phyloP scores from a whole-genome alignment of 2,797 vertebrate genomes.

The Melanotaenia trifasciata region DNA sequence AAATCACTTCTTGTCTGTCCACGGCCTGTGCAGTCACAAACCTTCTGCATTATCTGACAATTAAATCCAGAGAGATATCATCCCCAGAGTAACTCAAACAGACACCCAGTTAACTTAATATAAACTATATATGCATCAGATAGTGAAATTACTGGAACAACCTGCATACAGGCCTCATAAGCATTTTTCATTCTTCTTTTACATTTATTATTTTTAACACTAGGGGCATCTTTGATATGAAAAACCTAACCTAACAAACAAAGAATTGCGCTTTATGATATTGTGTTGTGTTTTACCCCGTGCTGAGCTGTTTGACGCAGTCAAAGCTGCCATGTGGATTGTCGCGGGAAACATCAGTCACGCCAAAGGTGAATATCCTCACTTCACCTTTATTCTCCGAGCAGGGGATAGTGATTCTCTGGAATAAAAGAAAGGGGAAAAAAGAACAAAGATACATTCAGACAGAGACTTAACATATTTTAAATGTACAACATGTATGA shows the following conservation, averaged over 20 bases:
- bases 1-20: conserved; percentile 11
- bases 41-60: conserved; percentile 22
- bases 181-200: neutral
- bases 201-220: neutral
- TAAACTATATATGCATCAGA: conserved; percentile 23
- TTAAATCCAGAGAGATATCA: conserved; percentile 19
- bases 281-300: conserved; percentile 77
- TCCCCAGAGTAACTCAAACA: conserved; percentile 37
- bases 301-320: conserved; percentile 88
- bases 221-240: neutral
- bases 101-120: conserved; percentile 6
- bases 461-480: neutral
- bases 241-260: neutral
- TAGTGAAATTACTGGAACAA: conserved; percentile 2
- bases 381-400: conserved; percentile 79
- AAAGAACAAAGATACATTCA: neutral
- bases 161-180: neutral
- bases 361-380: conserved; percentile 88
- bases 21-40: conserved; percentile 9
- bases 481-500: neutral
- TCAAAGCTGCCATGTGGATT: conserved; percentile 92
- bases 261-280: neutral
- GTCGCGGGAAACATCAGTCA: conserved; percentile 88
- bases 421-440: conserved; percentile 16
- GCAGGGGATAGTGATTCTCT: conserved; percentile 89